These are phyloP conservation scores for Galeopterus variegatus DNA, from an alignment of 2,113 vertebrate genomes.

Conservation along the genomic window DNA sequence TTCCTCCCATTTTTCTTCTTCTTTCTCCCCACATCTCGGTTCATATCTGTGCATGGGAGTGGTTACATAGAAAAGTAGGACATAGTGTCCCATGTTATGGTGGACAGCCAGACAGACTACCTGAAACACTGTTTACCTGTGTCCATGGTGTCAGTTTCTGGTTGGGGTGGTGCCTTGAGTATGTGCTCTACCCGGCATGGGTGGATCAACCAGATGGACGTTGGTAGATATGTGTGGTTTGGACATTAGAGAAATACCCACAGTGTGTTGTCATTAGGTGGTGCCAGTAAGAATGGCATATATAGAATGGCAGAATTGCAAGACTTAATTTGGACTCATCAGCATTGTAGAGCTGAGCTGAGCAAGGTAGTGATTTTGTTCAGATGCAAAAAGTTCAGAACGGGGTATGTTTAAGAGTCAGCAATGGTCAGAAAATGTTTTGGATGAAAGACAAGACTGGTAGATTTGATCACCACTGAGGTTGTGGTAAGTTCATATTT, in stretches of 20 bases:
- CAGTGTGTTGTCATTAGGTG: background rate
- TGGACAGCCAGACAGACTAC: conserved; percentile 79
- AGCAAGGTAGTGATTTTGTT: conserved; percentile 7
- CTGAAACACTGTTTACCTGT: conserved; percentile 57
- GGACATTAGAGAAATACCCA: background rate
- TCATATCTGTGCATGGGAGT: conserved; percentile 81
- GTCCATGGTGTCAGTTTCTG: conserved; percentile 55
- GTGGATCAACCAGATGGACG: fast-evolving
- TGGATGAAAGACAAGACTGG: conserved; percentile 31
- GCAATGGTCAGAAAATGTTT: background rate
- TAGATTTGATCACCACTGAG: conserved; percentile 59
- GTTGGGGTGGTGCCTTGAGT: background rate
- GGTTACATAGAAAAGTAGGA: conserved; percentile 82
- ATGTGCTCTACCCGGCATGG: background rate
- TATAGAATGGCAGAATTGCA: background rate
- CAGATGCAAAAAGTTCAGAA: background rate
- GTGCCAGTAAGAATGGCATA: background rate
- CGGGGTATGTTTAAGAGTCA: background rate
- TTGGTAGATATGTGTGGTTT: background rate
- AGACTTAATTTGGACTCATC: background rate
- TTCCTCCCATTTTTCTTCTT: background rate
- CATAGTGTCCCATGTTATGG: conserved; percentile 81
- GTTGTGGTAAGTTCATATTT: conserved; percentile 53
- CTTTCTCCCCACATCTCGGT: background rate
- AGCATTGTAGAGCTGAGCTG: background rate